Base-by-base conservation (phyloP, 2,113 vertebrate genomes). In the Gobius niger region DNA sequence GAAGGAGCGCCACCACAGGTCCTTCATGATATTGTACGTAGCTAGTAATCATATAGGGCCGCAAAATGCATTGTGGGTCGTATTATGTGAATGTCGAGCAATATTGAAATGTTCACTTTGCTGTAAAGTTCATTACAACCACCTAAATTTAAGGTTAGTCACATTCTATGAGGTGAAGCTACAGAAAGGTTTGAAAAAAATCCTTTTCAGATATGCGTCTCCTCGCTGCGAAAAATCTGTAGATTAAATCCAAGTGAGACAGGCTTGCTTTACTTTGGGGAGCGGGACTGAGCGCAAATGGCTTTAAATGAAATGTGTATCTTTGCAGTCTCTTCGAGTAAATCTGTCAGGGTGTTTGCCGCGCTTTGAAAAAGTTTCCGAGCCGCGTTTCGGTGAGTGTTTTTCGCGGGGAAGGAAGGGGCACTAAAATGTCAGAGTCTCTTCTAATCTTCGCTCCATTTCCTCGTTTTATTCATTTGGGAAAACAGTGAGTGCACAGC, bases 371-470 rank as follows among this genome's bases (percentile, higher is more conserved):
- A 73, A 70, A 70, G 62, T 63, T 54, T 18, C 59, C 4, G 64
- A 59, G 65, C 59, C 51, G 57, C 64, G 63, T 59, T 78, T 63
- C 16, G 24, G 67, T 52, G 47, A 70, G 66, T 9, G 7, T 69
- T 78, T 69, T 78, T 5, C 1, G 54, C 41, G 52, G 54, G 67
- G 63, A 65, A 59, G 0, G 44, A 46, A 34, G 24, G 24, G 62
- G 65, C 52, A 11, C 47, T 34, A 15, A 75, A 69, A 78, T 63
- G 64, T 81, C 42, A 77, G 67, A 72, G 51, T 67, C 24, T 47
- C 60, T 75, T 83, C 72, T 54, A 76, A 74, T 80, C 19, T 75
- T 69, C 42, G 57, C 51, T 77, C 60, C 65, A 63, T 84, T 81
- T 78, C 16, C 51, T 53, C 72, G 47, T 54, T 72, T 64, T 56